Evolutionary conservation across 1,140 invertebrate species (phyloP).

Genomic region (Goniozus legneri): DNA sequence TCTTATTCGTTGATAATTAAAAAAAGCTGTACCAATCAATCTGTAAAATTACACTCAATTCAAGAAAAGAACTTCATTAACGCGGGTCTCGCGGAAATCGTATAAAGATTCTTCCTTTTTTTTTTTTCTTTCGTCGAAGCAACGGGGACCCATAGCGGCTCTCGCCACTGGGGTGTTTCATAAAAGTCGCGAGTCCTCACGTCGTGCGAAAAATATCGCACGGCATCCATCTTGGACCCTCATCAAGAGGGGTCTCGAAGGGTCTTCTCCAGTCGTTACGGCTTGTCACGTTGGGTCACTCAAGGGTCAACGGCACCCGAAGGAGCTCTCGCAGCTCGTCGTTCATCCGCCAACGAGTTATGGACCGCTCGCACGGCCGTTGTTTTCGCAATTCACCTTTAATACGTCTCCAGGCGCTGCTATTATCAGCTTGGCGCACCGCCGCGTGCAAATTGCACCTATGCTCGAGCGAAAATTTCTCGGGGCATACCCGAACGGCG

Average conservation of each 20-base stretch:
- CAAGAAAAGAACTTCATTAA: no score
- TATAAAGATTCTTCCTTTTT: no score
- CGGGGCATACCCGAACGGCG: no score
- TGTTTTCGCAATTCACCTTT: constrained; percentile 39
- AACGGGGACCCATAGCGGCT: no score
- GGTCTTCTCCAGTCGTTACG: constrained; percentile 38
- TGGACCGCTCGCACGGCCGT: constrained; percentile 23
- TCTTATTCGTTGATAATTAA: no score
- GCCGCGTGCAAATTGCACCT: constrained; percentile 27
- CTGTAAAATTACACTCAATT: no score
- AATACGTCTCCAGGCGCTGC: constrained; percentile 27
- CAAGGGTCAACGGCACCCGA: constrained; percentile 42
- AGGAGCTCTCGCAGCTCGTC: constrained; percentile 33
- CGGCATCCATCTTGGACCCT: constrained; percentile 46
- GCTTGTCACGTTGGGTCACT: constrained; percentile 36
- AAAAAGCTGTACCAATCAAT: no score
- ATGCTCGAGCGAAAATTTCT: no score
- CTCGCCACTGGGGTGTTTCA: constrained; percentile 13
- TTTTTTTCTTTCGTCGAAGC: no score
- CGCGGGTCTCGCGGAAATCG: no score
- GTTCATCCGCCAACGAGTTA: constrained; percentile 32
- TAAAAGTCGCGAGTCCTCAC: constrained; percentile 22
- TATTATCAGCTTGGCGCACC: constrained; percentile 27
- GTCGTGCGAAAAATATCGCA: constrained; percentile 35
- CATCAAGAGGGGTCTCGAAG: constrained; percentile 40